Conservation (phyloP, 2,113 vertebrate genomes). For the Candoia aspera region DNA sequence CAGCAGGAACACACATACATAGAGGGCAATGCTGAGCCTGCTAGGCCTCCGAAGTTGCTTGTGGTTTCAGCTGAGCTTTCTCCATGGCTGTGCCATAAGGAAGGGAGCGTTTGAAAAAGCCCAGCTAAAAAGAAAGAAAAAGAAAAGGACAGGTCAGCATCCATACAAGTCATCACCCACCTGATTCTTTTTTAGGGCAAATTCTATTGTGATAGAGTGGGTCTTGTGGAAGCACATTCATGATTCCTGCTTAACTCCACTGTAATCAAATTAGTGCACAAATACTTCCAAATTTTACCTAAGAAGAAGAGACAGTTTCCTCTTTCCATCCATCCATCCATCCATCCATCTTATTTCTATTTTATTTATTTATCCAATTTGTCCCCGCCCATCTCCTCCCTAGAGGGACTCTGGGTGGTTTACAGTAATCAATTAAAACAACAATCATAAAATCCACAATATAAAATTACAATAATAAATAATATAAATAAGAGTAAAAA, state of each 20-base stretch:
- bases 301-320: background rate
- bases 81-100: slow-evolving; percentile 94
- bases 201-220: background rate
- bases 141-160: background rate
- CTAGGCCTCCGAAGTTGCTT: slow-evolving; percentile 90
- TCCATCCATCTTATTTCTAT: too few species aligned
- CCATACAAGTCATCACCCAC: too few species aligned
- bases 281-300: background rate
- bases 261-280: background rate
- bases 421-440: too few species aligned
- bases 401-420: too few species aligned
- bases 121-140: slow-evolving; percentile 73
- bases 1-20: slow-evolving; percentile 10
- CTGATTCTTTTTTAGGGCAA: background rate
- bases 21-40: slow-evolving; percentile 23
- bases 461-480: too few species aligned
- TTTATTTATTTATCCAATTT: too few species aligned
- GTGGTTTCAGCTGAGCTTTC: slow-evolving; percentile 94
- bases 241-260: background rate
- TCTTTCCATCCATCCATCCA: background rate
- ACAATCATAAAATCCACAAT: too few species aligned
- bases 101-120: slow-evolving; percentile 91
- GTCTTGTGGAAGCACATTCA: too few species aligned
- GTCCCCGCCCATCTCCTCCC: too few species aligned
- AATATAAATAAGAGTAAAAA: too few species aligned